Base-by-base conservation (phyloP, 2,888 invertebrate genomes). In the Papilio demoleus region DNA sequence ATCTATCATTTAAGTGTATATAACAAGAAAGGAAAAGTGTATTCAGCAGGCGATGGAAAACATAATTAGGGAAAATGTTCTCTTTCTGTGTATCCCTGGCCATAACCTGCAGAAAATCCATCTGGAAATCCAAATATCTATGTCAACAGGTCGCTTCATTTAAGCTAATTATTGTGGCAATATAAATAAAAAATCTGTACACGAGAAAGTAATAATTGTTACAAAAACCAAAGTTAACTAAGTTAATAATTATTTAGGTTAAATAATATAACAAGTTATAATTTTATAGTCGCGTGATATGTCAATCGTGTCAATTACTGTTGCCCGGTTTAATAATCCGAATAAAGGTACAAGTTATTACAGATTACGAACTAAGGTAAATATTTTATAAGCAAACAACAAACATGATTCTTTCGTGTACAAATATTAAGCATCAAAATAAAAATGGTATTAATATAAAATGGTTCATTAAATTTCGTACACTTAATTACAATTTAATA, bases 251-350 rank as follows among this genome's bases (percentile, higher is more conserved):
- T 24, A 24, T 42, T 27, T 6, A 6, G 17, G 9, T 61, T 61
- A 61, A n/a, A 27, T 53, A n/a, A 31, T 17, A 31, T 17, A 31
- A 53, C 17, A 53, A 31, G 31, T 1, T 22, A 53, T 1, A 1
- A 36, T 31, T 31, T 50, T 22, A 19, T 31, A 5, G 27, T 64
- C 27, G 64, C 64, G 64, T 64, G 64, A 38, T 64, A 38, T 17
- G 38, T 6, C 64, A 53, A 22, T 34, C 19, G n/a, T 27, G 14
- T 1, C 53, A 27, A 64, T 24, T 38, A 38, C 9, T 36, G 14
- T 40, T 9, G 22, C 24, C 38, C 12, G 36, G 22, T 38, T 8
- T 24, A 38, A 38, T 53, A 64, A 38, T 64, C 64, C 24, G 14
- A 64, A 53, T 12, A 64, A 53, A 38, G 38, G 50, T 19, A 63